These are phyloP conservation scores for Zaprionus davidi DNA, from an alignment of 1,140 invertebrate genomes.

Conservation along the genomic window DNA sequence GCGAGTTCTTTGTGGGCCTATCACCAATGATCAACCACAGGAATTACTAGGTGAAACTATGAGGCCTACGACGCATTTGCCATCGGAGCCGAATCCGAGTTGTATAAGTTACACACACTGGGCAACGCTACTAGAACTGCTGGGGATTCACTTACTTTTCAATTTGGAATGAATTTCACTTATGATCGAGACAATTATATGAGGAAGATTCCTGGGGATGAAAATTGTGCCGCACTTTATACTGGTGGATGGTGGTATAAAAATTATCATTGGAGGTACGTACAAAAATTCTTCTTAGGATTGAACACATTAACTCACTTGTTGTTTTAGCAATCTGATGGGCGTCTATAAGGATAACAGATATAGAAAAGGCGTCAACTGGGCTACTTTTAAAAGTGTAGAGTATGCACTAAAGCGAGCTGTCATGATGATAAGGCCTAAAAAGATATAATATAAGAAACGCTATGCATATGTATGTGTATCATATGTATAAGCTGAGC, in stretches of 20 bases:
- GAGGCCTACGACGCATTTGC: not conserved
- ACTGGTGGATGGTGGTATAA: not conserved
- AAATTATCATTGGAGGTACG: not conserved
- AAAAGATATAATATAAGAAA: not conserved
- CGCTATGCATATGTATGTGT: too few relatives aligned
- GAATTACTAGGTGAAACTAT: not conserved
- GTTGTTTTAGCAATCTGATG: not conserved
- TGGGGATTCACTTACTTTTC: not conserved
- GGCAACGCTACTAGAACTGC: not conserved
- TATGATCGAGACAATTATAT: not conserved
- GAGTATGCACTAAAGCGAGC: not conserved
- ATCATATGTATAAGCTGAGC: too few relatives aligned
- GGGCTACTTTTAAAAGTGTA: too few relatives aligned
- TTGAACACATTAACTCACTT: not conserved
- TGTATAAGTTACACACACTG: not conserved
- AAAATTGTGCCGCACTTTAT: not conserved
- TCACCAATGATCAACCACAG: slow-evolving; percentile 78
- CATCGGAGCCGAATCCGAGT: not conserved
- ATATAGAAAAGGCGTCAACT: too few relatives aligned
- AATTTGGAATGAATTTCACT: not conserved
- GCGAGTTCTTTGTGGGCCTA: slow-evolving; percentile 87
- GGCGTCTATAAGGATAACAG: too few relatives aligned
- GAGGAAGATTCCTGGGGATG: too few relatives aligned
- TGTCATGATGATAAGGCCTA: not conserved
- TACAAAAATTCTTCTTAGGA: too few relatives aligned